Evolutionary conservation across 2,888 invertebrate genomes (phyloP), one percentile per base, ranked within the genome.

Genomic region (Drosophila subquinaria): DNA sequence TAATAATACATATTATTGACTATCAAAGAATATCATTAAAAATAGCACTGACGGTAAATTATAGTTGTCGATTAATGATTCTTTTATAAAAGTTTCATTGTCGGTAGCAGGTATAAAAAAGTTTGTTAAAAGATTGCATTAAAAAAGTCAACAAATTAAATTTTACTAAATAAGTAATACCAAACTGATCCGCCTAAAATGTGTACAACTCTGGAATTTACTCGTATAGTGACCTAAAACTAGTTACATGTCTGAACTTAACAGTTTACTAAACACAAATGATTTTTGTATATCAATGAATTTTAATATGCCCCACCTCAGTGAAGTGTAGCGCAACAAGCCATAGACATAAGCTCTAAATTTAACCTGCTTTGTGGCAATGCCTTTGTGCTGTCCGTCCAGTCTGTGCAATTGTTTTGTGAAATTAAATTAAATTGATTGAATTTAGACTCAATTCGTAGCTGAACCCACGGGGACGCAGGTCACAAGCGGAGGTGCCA

Each of bases 341-440:
- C 35, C 36, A 47, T 53, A 53, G 8, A 17, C 35, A n/a, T 35
- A 15, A 36, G 43, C 30, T n/a, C 47, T n/a, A 51, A 66, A 61
- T 48, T 63, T 60, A 70, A 67, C 70, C 69, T 69, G 72, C 59
- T 66, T 66, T 60, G 53, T 60, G 53, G 42, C 48, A 55, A 38
- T 68, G 74, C 61, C 53, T 52, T 63, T 56, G 30, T n/a, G 20
- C 43, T 69, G 71, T 63, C 56, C 48, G 69, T 47, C 57, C 51
- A 27, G 52, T 36, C 62, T 35, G 48, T 38, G 63, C 82, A 88
- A 87, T 87, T 89, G 88, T 88, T 87, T 87, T 89, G 90, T 88
- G 83, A 88, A 87, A 87, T 87, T 88, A 82, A 89, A 87, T 90
- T 89, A 86, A 87, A 87, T 90, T 87, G 87, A 89, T 88, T 86